Percentiles rank a stretch among this genome's conserved stretches.
Evolutionary conservation across 1,140 invertebrate genomes (phyloP).

Genomic region (Brachionus asplanchnoidis): DNA sequence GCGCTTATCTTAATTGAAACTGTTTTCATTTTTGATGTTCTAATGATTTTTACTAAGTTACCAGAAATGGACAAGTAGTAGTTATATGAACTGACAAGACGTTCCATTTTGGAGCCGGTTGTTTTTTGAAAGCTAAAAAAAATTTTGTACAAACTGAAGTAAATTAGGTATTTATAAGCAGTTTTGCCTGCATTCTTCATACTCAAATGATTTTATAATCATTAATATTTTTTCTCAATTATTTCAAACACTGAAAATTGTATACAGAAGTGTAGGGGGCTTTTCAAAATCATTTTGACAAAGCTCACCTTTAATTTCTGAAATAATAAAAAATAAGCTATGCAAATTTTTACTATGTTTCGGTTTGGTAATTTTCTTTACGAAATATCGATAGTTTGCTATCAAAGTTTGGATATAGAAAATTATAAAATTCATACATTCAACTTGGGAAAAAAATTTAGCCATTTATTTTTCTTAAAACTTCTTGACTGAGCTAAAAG

Average conservation of each 20-base stretch:
- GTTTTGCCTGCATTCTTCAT: background rate
- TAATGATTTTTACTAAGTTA: background rate
- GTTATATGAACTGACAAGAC: slow-evolving; percentile 11
- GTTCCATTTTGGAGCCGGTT: slow-evolving; percentile 1
- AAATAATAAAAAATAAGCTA: background rate
- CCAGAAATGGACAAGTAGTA: slow-evolving; percentile 13
- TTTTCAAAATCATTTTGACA: background rate
- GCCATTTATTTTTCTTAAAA: background rate
- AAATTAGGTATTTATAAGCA: background rate
- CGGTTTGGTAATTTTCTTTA: background rate
- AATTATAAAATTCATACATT: background rate
- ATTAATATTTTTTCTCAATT: background rate
- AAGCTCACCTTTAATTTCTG: background rate
- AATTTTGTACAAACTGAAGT: background rate
- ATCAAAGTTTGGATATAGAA: background rate
- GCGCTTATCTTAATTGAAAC: background rate
- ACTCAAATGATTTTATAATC: background rate
- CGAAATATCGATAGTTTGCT: background rate
- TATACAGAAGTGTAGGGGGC: background rate
- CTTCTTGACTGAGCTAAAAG: background rate
- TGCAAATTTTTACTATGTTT: background rate
- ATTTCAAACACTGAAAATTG: background rate
- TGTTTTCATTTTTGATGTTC: background rate
- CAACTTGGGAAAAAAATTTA: background rate
- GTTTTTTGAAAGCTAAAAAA: background rate